Conservation (phyloP, 53 echinoderm and acorn worm species). For the Zoroaster sp. region DNA sequence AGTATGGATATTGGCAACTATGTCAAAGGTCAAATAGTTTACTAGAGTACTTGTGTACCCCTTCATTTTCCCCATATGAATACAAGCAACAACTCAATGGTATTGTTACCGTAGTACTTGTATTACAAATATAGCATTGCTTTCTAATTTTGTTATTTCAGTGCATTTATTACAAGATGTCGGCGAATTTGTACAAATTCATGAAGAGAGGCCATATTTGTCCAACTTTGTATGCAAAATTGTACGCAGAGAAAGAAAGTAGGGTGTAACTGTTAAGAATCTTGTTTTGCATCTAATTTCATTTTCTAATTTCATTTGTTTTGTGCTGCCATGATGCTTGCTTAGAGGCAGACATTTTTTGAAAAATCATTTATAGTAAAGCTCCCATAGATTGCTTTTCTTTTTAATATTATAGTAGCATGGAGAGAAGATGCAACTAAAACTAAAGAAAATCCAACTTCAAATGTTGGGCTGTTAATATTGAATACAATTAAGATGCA, state of each 20-base stretch:
- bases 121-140: not conserved
- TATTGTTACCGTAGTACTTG: too few species aligned
- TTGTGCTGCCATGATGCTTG: not conserved
- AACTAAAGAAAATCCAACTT: not conserved
- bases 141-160: not conserved
- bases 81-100: not conserved
- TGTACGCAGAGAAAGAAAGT: not conserved
- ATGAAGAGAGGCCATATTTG: not conserved
- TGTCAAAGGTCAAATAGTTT: too few species aligned
- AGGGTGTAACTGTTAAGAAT: not conserved
- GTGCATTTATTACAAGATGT: too few species aligned
- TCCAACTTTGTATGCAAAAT: not conserved
- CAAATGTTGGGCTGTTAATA: not conserved
- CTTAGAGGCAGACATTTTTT: not conserved
- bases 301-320: not conserved
- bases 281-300: not conserved
- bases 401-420: slow-evolving; percentile 25
- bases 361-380: not conserved
- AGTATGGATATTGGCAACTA: not conserved
- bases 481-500: slow-evolving; percentile 3
- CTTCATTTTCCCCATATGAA: not conserved
- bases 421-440: slow-evolving; percentile 1
- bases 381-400: slow-evolving; percentile 25
- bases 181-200: not conserved
- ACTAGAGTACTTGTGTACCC: not conserved